Evolutionary conservation across 2,888 invertebrate species (phyloP), one percentile per base, ranked within the genome.

Genomic region (Sthenelais limicola): DNA sequence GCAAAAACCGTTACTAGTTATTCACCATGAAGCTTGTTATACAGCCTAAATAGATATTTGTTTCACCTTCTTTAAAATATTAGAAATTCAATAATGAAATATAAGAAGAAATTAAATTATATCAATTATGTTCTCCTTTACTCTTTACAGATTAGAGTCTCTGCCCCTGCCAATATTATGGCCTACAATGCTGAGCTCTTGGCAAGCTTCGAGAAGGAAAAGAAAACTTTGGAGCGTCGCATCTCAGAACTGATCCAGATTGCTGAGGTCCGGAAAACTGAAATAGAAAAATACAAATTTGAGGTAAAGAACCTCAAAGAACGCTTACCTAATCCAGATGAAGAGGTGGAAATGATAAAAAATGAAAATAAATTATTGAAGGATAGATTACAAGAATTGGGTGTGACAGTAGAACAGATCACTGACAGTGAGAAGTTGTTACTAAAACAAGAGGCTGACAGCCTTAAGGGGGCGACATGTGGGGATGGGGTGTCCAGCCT

Each of bases 201-300:
- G 67, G 87, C 87, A 32, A 87, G 83, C 70, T 86, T 89, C 80
- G 87, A 88, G 73, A 87, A 86, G 73, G 88, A 88, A 71, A 88
- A 88, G 76, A 84, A 83, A 73, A 79, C 77, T 30, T 80, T 88
- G 68, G 89, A 89, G 76, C 80, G 84, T 38, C 83, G 87, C 73
- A 86, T 89, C 30, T 88, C 88, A 0, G 89, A 89, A 74, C 81
- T 89, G 71, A 86, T 88, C 28, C 86, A 87, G 76, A 82, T 86
- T 30, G 83, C 88, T 7, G 89, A 89, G 77, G 80, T 79, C 71
- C 83, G 89, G 66, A 88, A 88, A 78, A 86, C 86, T n/a, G 89
- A 89, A 79, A 88, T 89, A 69, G 89, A 88, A 71, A 87, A 86
- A 68, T 84, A 87, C 62, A 88, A 88, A 79, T 88, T 88, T 79